A percentile compares a stretch with the other conserved stretches of the same genome.
phyloP scores from a whole-genome alignment of 2,888 invertebrate genomes.

The Drosophila siamana region DNA sequence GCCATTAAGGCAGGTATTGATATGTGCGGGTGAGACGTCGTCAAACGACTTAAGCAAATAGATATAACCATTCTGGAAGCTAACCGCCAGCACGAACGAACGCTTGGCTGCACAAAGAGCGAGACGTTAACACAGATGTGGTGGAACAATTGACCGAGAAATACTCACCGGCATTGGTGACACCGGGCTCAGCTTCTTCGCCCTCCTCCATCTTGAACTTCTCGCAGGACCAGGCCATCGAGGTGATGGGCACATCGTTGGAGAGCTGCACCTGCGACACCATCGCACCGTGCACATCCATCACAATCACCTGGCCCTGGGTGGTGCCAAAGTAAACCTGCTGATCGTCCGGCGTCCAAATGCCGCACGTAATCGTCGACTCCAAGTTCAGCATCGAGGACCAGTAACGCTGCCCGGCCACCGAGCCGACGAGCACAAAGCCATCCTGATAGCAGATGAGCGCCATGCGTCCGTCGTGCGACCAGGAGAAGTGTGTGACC shows the following conservation, averaged over 20 bases:
- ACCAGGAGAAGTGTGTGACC: slow-evolving; percentile 99
- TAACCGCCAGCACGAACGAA: slow-evolving; percentile 93
- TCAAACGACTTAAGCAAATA: slow-evolving; percentile 96
- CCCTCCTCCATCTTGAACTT: slow-evolving; percentile 99
- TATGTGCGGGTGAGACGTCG: slow-evolving; percentile 95
- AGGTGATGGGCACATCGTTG: slow-evolving; percentile 93
- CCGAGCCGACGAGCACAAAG: slow-evolving; percentile 98
- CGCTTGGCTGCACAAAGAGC: slow-evolving; percentile 88
- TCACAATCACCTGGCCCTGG: slow-evolving; percentile 97
- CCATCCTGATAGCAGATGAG: slow-evolving; percentile 99
- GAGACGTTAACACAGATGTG: too few species aligned
- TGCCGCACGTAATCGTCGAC: slow-evolving; percentile 97
- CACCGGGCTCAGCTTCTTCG: slow-evolving; percentile 89
- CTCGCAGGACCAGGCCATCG: slow-evolving; percentile 98
- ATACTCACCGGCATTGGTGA: slow-evolving; percentile 86
- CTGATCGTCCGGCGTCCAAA: slow-evolving; percentile 99
- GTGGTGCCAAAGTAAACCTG: slow-evolving; percentile 98
- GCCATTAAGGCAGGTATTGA: slow-evolving; percentile 91
- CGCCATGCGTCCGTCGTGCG: slow-evolving; percentile 99
- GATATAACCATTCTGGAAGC: slow-evolving; percentile 95
- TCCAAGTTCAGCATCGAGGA: slow-evolving; percentile 98
- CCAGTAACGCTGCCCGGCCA: slow-evolving; percentile 99
- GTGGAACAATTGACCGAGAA: too few species aligned
- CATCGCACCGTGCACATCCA: slow-evolving; percentile 98
- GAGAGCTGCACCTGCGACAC: slow-evolving; percentile 96